Evolutionary conservation across 1,140 invertebrate genomes (phyloP), one percentile per base, ranked within the genome.

Genomic region (Cydia splendana): DNA sequence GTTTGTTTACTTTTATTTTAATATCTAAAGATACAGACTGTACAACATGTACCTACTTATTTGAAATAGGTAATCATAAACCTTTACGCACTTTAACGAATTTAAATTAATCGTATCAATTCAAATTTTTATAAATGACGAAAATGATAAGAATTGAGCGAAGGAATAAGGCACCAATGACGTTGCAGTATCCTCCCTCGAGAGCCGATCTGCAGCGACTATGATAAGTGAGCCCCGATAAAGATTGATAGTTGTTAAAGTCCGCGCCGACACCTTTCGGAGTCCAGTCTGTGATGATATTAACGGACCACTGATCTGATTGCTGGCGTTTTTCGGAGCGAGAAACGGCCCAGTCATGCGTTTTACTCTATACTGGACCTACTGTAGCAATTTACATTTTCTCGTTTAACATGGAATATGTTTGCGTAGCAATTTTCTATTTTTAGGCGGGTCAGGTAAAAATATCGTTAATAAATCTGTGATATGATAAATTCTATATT

Each of bases 161-260:
- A 24, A 62, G 30, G 67, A 71, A 71, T 71, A 71, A 71, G 67
- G 67, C 13, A 38, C 67, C 15, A 45, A n/a, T 71, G 67, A 71
- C 67, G 34, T 45, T 74, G 48, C 73, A 74, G 18, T 53, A 48
- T 74, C 73, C 42, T 12, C 18, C 38, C 28, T 24, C 42, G 71
- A 74, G 34, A 42, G 38, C 45, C 42, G 38, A 74, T 51, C 48
- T 74, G 45, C 73, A 48, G 28, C 45, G 45, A 74, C 38, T 74
- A 53, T 51, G 73, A 74, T 74, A 74, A 53, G 73, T 24, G 69
- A 73, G 71, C 34, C 69, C 77, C 73, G 73, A 74, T 74, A 65
- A 80, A 84, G 83, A 86, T 86, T 86, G 81, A 86, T 86, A 81
- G 80, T 80, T 81, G 71, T 80, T 84, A 76, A 77, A 84, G 82